Evolutionary conservation across 2,113 vertebrate species (phyloP).

Genomic region (Myotis lucifugus): DNA sequence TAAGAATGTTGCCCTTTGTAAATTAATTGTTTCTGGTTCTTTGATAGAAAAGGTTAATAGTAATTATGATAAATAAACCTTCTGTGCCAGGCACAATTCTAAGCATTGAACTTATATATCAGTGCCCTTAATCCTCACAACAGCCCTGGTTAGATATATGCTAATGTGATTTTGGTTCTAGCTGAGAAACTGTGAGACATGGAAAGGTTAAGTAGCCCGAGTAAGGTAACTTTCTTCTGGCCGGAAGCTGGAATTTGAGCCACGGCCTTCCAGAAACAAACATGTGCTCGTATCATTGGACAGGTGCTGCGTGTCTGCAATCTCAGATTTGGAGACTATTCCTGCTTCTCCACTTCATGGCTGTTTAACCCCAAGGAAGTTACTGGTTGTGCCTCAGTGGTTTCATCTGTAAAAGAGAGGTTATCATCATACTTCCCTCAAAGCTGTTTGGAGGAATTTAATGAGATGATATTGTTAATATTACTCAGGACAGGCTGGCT

Average conservation of each 20-base stretch:
- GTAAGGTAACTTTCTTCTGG: not conserved
- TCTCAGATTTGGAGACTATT: not conserved
- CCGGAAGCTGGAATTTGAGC: not conserved
- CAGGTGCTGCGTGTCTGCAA: not conserved
- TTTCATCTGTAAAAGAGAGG: not conserved
- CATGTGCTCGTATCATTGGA: no score
- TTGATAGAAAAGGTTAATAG: not conserved
- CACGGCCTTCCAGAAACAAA: accelerated
- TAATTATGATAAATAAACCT: not conserved
- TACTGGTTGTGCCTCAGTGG: not conserved
- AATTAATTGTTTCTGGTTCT: not conserved
- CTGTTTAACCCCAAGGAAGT: not conserved
- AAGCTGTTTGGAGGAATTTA: not conserved
- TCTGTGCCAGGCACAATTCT: not conserved
- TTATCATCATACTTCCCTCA: not conserved
- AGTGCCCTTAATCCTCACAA: not conserved
- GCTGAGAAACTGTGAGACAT: not conserved
- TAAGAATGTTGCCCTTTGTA: not conserved
- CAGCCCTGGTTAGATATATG: not conserved
- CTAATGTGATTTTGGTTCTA: not conserved
- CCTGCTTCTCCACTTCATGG: not conserved
- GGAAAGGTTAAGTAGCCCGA: no score
- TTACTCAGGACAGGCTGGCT: not conserved
- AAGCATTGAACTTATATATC: not conserved
- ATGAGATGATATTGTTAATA: not conserved